A percentile compares a stretch with the other conserved stretches of the same genome.
phyloP scores from a whole-genome alignment of 2,113 vertebrate genomes.

The Dicaeum eximium region DNA sequence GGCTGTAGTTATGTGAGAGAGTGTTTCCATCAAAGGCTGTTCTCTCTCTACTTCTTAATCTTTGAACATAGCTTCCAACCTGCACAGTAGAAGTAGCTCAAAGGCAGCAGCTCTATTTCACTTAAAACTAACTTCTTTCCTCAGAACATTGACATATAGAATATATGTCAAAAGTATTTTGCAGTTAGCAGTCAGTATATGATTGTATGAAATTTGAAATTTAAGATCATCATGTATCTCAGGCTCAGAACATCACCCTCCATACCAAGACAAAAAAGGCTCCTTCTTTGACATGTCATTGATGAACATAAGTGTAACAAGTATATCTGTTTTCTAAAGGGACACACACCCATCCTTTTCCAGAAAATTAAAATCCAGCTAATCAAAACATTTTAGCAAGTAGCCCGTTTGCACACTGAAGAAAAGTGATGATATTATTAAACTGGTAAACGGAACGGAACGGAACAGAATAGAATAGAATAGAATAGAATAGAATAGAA shows the following conservation, averaged over 20 bases:
- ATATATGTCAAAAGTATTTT: not conserved
- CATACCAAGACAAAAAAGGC: not conserved
- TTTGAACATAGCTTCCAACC: not conserved
- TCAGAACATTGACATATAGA: not conserved
- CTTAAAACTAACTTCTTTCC: not conserved
- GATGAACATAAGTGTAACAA: not conserved
- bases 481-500: not conserved
- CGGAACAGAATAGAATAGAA: not conserved
- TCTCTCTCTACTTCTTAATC: not conserved
- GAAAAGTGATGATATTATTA: not conserved
- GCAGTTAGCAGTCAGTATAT: not conserved
- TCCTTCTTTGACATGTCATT: not conserved
- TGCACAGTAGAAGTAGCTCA: not conserved
- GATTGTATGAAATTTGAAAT: not conserved
- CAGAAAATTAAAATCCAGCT: not conserved
- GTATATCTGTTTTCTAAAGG: not conserved
- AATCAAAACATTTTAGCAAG: not conserved
- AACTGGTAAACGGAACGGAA: not conserved
- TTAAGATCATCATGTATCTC: not conserved
- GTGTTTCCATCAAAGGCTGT: not conserved
- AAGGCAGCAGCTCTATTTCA: not conserved
- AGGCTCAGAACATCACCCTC: not conserved
- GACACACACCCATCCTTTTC: rapidly evolving
- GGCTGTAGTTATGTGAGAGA: not conserved
- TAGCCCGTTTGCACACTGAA: not conserved